phyloP scores from a whole-genome alignment of 1,140 invertebrate genomes.

The Trichonephila clavipes region DNA sequence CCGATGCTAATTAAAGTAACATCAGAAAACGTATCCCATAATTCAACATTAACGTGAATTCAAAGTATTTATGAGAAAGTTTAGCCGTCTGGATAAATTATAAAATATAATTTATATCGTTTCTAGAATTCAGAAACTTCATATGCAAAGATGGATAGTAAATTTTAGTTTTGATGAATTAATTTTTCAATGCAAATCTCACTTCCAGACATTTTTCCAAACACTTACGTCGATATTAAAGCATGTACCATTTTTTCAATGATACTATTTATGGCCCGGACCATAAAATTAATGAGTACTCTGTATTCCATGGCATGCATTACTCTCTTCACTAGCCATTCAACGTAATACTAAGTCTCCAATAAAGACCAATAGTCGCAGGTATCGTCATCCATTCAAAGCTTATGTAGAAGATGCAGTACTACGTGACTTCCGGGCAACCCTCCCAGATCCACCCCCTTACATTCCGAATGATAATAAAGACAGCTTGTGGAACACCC shows the following conservation, averaged over 20 bases:
- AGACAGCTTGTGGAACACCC: slow-evolving; percentile 39
- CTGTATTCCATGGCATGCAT: not conserved
- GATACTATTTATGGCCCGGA: not conserved
- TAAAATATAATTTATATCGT: no score
- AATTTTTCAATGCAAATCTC: no score
- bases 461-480: slow-evolving; percentile 52
- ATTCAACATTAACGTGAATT: no score
- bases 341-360: not conserved
- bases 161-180: no score
- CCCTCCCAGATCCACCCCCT: not conserved
- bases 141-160: no score
- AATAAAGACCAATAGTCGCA: not conserved
- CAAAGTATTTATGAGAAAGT: no score
- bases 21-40: no score
- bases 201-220: no score
- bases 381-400: slow-evolving; percentile 3
- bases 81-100: no score
- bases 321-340: not conserved
- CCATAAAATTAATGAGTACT: slow-evolving; percentile 26
- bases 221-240: not conserved
- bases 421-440: slow-evolving; percentile 25
- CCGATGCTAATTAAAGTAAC: no score
- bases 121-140: no score
- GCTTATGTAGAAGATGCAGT: slow-evolving; percentile 4
- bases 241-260: not conserved